Evolutionary conservation across 1,140 invertebrate genomes (phyloP).

Genomic region (Drosophila eugracilis): DNA sequence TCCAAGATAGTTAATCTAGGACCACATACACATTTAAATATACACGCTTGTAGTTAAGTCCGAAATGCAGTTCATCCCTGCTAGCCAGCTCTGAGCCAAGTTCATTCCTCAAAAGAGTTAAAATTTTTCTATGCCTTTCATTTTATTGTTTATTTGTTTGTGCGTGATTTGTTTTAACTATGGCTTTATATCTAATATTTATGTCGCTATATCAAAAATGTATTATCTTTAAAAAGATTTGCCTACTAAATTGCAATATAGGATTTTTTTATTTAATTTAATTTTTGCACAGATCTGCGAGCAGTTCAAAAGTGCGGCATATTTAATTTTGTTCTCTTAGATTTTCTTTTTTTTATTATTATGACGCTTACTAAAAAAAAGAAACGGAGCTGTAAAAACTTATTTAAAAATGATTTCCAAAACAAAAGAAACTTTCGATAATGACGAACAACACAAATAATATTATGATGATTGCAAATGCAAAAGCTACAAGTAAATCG

Average conservation of each 20-base stretch:
- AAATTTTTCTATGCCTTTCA: slow-evolving; percentile 26
- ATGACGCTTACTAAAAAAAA: slow-evolving; percentile 35
- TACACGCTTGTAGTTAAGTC: slow-evolving; percentile 52
- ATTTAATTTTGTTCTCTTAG: slow-evolving; percentile 30
- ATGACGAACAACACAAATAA: slow-evolving; percentile 27
- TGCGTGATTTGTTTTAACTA: slow-evolving; percentile 56
- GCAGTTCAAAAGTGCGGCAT: slow-evolving; percentile 11
- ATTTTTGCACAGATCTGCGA: slow-evolving; percentile 23
- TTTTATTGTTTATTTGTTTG: slow-evolving; percentile 39
- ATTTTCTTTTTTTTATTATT: slow-evolving; percentile 25
- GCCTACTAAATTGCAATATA: slow-evolving; percentile 18
- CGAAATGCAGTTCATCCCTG: slow-evolving; percentile 20
- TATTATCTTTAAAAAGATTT: slow-evolving; percentile 31
- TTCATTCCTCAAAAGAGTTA: slow-evolving; percentile 23
- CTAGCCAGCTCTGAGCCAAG: slow-evolving; percentile 32
- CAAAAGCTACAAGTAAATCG: slow-evolving; percentile 67
- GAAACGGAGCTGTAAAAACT: slow-evolving; percentile 51
- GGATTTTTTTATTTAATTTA: slow-evolving; percentile 10
- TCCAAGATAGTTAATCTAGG: slow-evolving; percentile 30
- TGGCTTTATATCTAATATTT: slow-evolving; percentile 52
- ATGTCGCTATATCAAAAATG: slow-evolving; percentile 44
- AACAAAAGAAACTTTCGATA: slow-evolving; percentile 35
- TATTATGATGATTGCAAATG: slow-evolving; percentile 58
- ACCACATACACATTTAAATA: slow-evolving; percentile 35
- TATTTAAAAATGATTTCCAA: slow-evolving; percentile 56